A percentile compares a stretch with the other conserved stretches of the same genome.
Evolutionary conservation across 2,888 invertebrate species (phyloP).

Genomic region (Plebejus melissa): DNA sequence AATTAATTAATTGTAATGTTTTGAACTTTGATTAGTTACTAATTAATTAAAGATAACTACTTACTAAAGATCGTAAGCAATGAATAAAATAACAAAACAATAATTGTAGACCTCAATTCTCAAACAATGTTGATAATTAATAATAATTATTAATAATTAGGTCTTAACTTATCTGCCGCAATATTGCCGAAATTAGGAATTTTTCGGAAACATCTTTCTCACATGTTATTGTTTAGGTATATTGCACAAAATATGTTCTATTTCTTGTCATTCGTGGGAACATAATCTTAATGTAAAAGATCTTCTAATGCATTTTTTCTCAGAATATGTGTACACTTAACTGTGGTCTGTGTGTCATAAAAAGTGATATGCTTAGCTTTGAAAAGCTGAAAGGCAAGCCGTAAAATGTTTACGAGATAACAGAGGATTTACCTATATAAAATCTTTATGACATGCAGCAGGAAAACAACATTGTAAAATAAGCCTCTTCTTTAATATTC

Average conservation of each 20-base stretch:
- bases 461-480: not conserved
- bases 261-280: not conserved
- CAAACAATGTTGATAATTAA: not conserved
- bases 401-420: slow-evolving; percentile 21
- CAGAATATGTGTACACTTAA: slow-evolving; percentile 1
- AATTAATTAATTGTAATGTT: no score
- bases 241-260: not conserved
- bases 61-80: not conserved
- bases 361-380: slow-evolving; percentile 20
- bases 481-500: not conserved
- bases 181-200: not conserved
- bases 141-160: not conserved
- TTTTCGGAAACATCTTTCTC: not conserved
- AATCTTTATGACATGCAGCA: not conserved
- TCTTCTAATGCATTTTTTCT: slow-evolving; percentile 8
- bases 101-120: not conserved
- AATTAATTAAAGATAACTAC: not conserved
- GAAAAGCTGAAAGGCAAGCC: slow-evolving; percentile 6
- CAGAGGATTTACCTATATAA: slow-evolving; percentile 18
- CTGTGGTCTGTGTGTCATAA: not conserved
- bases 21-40: not conserved
- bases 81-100: not conserved
- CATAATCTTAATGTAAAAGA: not conserved
- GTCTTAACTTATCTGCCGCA: not conserved
- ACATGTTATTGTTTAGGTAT: not conserved